A percentile compares a stretch with the other conserved stretches of the same genome.
Conservation (phyloP, 2,888 invertebrate species). For the Augochlorella aurata region DNA sequence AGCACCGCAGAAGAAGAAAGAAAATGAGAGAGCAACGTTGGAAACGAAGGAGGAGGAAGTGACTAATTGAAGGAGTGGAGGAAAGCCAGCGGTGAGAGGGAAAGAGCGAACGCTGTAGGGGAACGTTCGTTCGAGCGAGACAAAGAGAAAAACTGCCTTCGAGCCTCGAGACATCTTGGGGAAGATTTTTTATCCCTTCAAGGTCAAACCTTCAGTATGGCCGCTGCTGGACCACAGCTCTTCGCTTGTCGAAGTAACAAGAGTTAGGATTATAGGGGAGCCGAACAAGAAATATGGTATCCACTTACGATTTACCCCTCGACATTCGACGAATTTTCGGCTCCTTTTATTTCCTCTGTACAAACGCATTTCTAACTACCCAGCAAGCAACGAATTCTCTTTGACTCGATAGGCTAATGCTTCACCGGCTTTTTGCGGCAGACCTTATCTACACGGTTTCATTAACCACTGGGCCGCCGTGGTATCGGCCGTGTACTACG, state of each 20-base stretch:
- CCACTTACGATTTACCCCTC: conserved; percentile 59
- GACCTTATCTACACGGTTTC: neutral
- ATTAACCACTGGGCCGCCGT: neutral
- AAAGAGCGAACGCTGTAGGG: conserved; percentile 22
- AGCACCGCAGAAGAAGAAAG: conserved; percentile 29
- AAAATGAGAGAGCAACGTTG: conserved; percentile 42
- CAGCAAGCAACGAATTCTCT: neutral
- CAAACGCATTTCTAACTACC: neutral
- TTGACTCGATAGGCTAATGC: neutral
- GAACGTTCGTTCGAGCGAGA: conserved; percentile 42
- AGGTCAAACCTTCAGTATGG: conserved; percentile 78
- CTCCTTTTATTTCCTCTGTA: neutral
- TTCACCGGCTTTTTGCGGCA: neutral
- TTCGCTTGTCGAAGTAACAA: conserved; percentile 45
- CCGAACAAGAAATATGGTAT: conserved; percentile 74
- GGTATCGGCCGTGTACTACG: no score
- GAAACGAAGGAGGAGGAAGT: conserved; percentile 63
- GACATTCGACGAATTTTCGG: neutral
- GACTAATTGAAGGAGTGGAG: conserved; percentile 60
- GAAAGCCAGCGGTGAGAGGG: conserved; percentile 46
- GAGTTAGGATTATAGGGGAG: conserved; percentile 54
- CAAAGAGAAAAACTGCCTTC: conserved; percentile 59
- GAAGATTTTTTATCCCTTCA: conserved; percentile 77
- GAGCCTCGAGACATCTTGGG: conserved; percentile 69
- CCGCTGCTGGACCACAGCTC: conserved; percentile 76